Conservation (phyloP, 2,888 invertebrate species). For the Yponomeuta cagnagella region DNA sequence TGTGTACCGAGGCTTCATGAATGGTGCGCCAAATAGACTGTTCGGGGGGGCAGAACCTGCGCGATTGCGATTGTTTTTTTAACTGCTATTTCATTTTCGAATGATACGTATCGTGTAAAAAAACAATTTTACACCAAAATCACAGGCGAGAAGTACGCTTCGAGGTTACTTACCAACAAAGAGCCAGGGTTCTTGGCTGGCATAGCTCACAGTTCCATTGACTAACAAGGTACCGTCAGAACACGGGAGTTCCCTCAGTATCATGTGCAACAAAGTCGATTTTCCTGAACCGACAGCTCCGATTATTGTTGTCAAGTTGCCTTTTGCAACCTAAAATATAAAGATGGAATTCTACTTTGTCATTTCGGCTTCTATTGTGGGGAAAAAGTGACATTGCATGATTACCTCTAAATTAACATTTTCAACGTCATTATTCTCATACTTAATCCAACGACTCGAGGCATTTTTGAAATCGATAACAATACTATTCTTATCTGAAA, state of each 20-base stretch:
- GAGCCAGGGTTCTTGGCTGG: conserved; percentile 90
- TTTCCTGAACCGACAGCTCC: conserved; percentile 79
- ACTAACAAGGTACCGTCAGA: conserved; percentile 76
- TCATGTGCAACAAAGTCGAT: conserved; percentile 76
- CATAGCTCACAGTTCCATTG: conserved; percentile 82
- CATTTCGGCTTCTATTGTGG: neutral
- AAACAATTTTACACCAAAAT: too few relatives aligned
- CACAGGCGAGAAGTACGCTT: too few relatives aligned
- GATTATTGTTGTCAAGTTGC: conserved; percentile 77
- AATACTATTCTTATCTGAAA: conserved; percentile 24
- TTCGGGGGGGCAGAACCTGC: too few relatives aligned
- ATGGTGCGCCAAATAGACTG: too few relatives aligned
- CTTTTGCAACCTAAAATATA: conserved; percentile 21
- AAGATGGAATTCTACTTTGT: neutral
- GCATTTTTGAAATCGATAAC: conserved; percentile 57
- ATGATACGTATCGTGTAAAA: too few relatives aligned
- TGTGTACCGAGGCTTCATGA: too few relatives aligned
- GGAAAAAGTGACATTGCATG: too few relatives aligned
- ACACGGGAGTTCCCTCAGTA: conserved; percentile 85
- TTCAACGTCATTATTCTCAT: conserved; percentile 56
- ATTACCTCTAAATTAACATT: conserved; percentile 60
- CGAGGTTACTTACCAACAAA: conserved; percentile 73
- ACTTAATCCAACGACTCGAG: conserved; percentile 67
- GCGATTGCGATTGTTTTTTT: too few relatives aligned
- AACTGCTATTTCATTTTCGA: too few relatives aligned